Evolutionary conservation across 2,888 invertebrate genomes (phyloP).

Genomic region (Tuberolachnus salignus): DNA sequence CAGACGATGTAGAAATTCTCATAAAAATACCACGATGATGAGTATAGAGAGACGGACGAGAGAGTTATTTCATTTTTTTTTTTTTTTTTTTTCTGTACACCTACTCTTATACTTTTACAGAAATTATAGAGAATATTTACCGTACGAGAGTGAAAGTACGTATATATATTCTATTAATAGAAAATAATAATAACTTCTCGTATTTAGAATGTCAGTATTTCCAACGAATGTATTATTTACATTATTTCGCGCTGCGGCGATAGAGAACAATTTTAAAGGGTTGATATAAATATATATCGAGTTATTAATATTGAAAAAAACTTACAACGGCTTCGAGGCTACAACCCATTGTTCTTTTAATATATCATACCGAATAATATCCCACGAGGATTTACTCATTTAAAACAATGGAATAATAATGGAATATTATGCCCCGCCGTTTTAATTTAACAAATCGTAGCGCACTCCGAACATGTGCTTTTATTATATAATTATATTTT

Average conservation of each 20-base stretch:
- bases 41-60: neutral
- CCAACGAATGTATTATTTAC: too few relatives aligned
- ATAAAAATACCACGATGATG: constrained; percentile 26
- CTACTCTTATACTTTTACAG: constrained; percentile 5
- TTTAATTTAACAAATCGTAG: neutral
- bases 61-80: constrained; percentile 41
- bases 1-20: constrained; percentile 46
- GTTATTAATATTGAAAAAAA: neutral
- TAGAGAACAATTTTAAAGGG: neutral
- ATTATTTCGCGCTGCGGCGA: neutral
- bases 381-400: neutral
- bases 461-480: neutral
- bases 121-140: constrained; percentile 1
- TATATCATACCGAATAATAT: neutral
- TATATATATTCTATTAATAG: neutral
- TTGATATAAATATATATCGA: neutral
- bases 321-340: neutral
- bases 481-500: too few relatives aligned
- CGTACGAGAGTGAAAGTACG: constrained; percentile 18
- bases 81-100: neutral
- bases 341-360: neutral
- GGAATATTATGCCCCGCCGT: neutral
- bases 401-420: neutral
- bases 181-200: neutral
- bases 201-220: constrained; percentile 13